Base-by-base conservation (phyloP, 2,113 vertebrate species). In the Ancistrus triradiatus region DNA sequence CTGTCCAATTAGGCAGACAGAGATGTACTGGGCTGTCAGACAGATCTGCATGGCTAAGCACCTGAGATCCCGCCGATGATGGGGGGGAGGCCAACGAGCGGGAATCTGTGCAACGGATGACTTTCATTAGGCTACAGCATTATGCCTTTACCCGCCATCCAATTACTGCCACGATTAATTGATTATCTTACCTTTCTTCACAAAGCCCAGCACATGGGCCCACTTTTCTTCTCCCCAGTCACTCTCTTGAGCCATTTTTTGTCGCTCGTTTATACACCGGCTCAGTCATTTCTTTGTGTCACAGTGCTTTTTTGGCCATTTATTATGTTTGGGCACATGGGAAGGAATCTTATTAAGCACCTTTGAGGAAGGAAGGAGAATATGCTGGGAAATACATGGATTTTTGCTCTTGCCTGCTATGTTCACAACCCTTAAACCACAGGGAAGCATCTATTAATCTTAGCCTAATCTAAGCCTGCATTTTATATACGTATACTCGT, bases 161-260 rank as follows among this genome's bases (percentile, higher is more conserved):
- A 95, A 96, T 98, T 98, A 98, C 92, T 86, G 93, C 90, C 90
- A 88, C 91, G 88, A 87, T 93, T 95, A 94, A 98, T 97, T 96
- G 96, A 97, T 97, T 94, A 91, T 80, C 76, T 74, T 80, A 83
- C 86, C 87, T 90, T 92, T 88, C 83, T 83, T 84, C 81, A 90
- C 85, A 83, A 90, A 87, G 83, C 84, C 85, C 4, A 67, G 80
- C 76, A 76, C 68, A 72, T 78, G 6, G 53, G 81, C 80, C 28
- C 40, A 75, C 75, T 74, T 69, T 46, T 69, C 74, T 63, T 75
- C 63, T 52, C 66, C 72, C 25, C 47, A 68, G 15, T 2, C 61
- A 35, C 33, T 14, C 53, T 75, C 63, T 43, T 28, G 13, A 44
- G 47, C 56, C 63, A 46, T 3, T 49, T 67, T 76, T 72, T 53